Evolutionary conservation across 1,140 invertebrate species (phyloP), one percentile per base, ranked within the genome.

Genomic region (Zaprionus capensis): DNA sequence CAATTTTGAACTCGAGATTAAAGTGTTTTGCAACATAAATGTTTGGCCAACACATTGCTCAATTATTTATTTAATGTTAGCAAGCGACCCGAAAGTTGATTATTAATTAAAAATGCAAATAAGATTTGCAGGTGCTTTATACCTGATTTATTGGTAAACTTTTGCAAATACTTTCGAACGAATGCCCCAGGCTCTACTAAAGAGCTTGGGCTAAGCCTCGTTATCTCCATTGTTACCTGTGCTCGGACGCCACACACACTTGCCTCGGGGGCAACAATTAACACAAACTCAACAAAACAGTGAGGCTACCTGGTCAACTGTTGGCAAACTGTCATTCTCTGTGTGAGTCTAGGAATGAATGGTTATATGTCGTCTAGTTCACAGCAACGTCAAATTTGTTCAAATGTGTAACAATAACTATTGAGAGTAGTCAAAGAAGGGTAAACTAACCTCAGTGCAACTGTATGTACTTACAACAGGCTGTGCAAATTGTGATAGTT

Each of bases 61-160:
- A 66, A 80, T 71, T 86, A 86, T 86, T 86, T 71, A 87, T 82
- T 64, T 28, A 58, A 63, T 51, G 56, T 36, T 59, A 55, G 41
- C 22, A 63, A 38, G 38, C 38, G 58, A 38, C 38, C 38, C 59
- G 22, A 51, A 51, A 24, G 34, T 57, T 41, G 12, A 34, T 65
- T 51, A 59, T 64, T 65, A 65, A 65, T 71, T 76, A 58, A 76
- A 71, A 65, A 75, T 70, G 59, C 44, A 75, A 70, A 76, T 65
- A 76, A 76, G 73, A 71, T 71, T 49, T 61, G 44, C 55, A 51
- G 46, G 53, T 62, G 56, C 28, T 68, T 67, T 76, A 65, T 41
- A 56, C 34, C 44, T 55, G 66, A 75, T 71, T 87, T 74, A 82
- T 82, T 76, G 53, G 44, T 38, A 77, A 80, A 82, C 66, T 79